These are phyloP conservation scores for Zootoca vivipara DNA, from an alignment of 2,113 vertebrate genomes.

Conservation along the genomic window DNA sequence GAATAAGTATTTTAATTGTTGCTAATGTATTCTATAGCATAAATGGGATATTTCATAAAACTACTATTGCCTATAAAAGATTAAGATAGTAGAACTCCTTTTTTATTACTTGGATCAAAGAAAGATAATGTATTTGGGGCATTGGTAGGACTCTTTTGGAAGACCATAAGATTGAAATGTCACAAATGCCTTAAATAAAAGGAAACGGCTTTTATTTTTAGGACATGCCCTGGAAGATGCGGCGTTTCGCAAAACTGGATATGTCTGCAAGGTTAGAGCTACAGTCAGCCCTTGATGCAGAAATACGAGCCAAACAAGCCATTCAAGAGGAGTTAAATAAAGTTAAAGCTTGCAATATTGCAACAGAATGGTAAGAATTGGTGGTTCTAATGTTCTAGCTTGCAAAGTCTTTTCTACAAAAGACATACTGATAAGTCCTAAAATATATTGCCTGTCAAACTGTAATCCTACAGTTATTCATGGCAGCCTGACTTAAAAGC, in stretches of 20 bases:
- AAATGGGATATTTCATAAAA: neutral
- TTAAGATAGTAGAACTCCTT: neutral
- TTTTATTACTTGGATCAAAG: neutral
- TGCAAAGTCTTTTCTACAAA: neutral
- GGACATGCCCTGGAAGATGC: conserved; percentile 99
- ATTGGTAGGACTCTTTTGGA: neutral
- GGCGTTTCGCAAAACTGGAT: conserved; percentile 96
- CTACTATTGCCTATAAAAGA: neutral
- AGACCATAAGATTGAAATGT: neutral
- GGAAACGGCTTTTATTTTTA: conserved; percentile 53
- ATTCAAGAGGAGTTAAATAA: conserved; percentile 97
- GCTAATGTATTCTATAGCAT: neutral
- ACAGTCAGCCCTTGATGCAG: conserved; percentile 95
- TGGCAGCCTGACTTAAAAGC: conserved; percentile 8
- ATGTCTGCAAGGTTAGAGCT: conserved; percentile 97
- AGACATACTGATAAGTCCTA: neutral
- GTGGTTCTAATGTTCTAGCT: conserved; percentile 11
- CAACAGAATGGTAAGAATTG: conserved; percentile 91
- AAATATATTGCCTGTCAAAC: conserved; percentile 10
- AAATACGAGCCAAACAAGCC: conserved; percentile 96
- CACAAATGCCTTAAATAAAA: neutral
- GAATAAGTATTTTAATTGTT: neutral
- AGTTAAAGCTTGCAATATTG: conserved; percentile 91
- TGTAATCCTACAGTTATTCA: conserved; percentile 20
- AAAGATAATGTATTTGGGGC: neutral